Conservation (phyloP, 2,888 invertebrate genomes). For the Andrena haemorrhoa region DNA sequence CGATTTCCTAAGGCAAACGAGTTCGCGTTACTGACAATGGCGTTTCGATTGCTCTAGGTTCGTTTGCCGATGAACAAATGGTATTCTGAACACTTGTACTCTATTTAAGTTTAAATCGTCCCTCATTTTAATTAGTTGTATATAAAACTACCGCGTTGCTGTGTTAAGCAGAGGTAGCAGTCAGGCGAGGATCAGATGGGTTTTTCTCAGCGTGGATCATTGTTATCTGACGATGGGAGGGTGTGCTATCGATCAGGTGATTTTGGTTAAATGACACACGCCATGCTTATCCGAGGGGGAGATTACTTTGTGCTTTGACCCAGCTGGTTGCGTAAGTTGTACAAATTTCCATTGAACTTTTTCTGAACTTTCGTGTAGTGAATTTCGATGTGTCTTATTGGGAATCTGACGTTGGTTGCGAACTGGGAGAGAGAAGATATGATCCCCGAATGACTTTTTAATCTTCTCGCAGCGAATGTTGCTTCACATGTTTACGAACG, state of each 20-base stretch:
- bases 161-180: too few species aligned
- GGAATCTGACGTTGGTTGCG: too few species aligned
- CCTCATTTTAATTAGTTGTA: too few species aligned
- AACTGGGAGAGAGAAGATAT: not conserved
- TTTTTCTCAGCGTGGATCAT: not conserved
- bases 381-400: too few species aligned
- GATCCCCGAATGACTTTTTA: not conserved
- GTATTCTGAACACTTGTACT: too few species aligned
- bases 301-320: conserved; percentile 19
- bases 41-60: not conserved
- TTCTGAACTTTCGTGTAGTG: too few species aligned
- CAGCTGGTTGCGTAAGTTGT: not conserved
- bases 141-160: too few species aligned
- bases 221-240: not conserved
- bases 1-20: conserved; percentile 52
- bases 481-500: conserved; percentile 47
- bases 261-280: not conserved
- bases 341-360: not conserved
- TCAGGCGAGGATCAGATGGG: not conserved
- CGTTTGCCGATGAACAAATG: not conserved
- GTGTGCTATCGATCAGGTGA: not conserved
- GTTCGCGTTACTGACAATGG: conserved; percentile 15
- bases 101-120: too few species aligned
- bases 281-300: not conserved
- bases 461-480: conserved; percentile 16